A percentile compares a stretch with the other conserved stretches of the same genome.
Evolutionary conservation across 2,797 vertebrate species (phyloP).

Genomic region (Hipposideros larvatus): DNA sequence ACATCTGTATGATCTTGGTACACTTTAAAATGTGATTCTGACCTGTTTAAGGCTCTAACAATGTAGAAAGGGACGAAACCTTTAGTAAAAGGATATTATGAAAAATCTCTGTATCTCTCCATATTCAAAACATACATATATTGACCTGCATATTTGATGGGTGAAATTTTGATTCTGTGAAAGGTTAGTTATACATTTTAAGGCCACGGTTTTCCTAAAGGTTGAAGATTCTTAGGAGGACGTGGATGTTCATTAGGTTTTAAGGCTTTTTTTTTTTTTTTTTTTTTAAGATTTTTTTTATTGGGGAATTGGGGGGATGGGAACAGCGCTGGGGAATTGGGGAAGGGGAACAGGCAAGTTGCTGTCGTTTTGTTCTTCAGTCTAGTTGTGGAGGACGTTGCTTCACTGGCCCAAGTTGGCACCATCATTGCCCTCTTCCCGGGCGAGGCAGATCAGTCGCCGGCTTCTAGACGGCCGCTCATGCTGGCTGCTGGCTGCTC

Average conservation of each 20-base stretch:
- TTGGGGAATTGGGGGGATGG: too few species aligned
- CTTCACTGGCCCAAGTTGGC: too few species aligned
- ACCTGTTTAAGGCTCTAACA: background rate
- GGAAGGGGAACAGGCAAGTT: too few species aligned
- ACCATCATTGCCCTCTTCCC: too few species aligned
- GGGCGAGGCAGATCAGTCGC: too few species aligned
- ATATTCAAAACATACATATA: background rate
- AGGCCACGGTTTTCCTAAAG: background rate
- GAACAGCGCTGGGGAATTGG: too few species aligned
- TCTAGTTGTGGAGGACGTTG: too few species aligned
- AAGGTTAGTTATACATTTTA: background rate
- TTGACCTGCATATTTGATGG: background rate
- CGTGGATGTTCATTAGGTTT: background rate
- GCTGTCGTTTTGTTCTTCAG: too few species aligned
- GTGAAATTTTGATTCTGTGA: background rate
- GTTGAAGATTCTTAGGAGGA: background rate
- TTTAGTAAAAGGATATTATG: background rate
- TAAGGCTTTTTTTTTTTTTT: constrained; percentile 13
- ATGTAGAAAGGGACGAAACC: background rate
- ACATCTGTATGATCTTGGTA: background rate
- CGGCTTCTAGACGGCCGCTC: too few species aligned
- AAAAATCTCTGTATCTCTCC: background rate
- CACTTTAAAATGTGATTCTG: background rate
- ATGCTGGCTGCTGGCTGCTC: too few species aligned
- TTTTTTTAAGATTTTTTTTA: too few species aligned